These are phyloP conservation scores for Clarias pachynema DNA, from an alignment of 2,797 vertebrate genomes.

Conservation along the genomic window DNA sequence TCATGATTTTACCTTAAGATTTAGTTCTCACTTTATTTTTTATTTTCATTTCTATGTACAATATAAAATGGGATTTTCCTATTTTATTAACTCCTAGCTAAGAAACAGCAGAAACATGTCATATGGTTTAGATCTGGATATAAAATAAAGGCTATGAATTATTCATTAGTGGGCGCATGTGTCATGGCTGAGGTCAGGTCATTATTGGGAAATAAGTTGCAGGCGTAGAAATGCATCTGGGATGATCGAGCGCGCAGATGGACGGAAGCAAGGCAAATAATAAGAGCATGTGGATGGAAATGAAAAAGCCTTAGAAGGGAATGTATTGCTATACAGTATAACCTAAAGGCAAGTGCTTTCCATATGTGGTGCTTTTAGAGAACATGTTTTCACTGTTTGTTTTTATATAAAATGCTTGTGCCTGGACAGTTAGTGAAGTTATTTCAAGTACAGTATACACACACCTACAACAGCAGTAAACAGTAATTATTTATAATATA, in stretches of 20 bases:
- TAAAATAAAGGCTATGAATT: constrained; percentile 64
- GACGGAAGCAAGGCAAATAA: constrained; percentile 26
- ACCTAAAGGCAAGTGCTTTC: neutral
- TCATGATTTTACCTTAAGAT: neutral
- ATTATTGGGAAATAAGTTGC: constrained; percentile 44
- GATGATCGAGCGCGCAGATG: constrained; percentile 5
- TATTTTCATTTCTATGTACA: constrained; percentile 2
- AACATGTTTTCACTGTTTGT: neutral
- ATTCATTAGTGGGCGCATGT: constrained; percentile 51
- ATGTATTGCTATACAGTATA: neutral
- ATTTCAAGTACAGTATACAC: neutral
- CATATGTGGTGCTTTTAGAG: neutral
- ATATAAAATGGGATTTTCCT: constrained; percentile 36
- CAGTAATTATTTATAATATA: neutral
- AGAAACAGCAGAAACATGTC: constrained; percentile 52
- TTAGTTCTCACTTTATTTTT: neutral
- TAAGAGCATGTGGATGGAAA: constrained; percentile 30
- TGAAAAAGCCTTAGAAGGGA: constrained; percentile 19
- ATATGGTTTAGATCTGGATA: constrained; percentile 76
- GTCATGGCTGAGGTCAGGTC: constrained; percentile 38
- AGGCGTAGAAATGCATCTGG: constrained; percentile 31
- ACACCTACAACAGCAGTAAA: neutral
- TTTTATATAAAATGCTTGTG: neutral
- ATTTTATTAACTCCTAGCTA: constrained; percentile 23
- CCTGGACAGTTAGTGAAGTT: neutral